Percentiles rank a stretch among this genome's conserved stretches.
Evolutionary conservation across 2,888 invertebrate genomes (phyloP).

Genomic region (Thereva unica): DNA sequence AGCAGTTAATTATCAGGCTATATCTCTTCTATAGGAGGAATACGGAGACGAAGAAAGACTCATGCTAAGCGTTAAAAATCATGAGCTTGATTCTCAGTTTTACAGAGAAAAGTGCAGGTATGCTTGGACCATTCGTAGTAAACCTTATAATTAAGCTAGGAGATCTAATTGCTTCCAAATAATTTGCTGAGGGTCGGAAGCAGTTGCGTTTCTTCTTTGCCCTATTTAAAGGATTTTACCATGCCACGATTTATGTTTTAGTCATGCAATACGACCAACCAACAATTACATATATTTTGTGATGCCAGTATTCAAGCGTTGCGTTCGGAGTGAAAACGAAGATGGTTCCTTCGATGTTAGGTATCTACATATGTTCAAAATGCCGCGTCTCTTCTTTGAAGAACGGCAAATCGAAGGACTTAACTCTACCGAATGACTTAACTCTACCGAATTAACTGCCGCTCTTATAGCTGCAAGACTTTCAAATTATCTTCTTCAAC

Average conservation of each 20-base stretch:
- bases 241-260: constrained; percentile 8
- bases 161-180: constrained; percentile 10
- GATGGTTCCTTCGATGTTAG: constrained; percentile 18
- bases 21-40: constrained; percentile 23
- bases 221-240: too few relatives aligned
- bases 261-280: background rate
- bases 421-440: constrained; percentile 35
- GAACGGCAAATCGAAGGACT: background rate
- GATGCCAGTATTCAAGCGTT: constrained; percentile 40
- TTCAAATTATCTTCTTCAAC: constrained; percentile 23
- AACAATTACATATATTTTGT: constrained; percentile 5
- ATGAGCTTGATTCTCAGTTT: constrained; percentile 19
- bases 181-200: background rate
- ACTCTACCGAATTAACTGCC: constrained; percentile 38
- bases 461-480: constrained; percentile 37
- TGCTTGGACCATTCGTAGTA: constrained; percentile 38
- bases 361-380: constrained; percentile 35
- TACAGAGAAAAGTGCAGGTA: constrained; percentile 28
- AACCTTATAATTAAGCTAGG: constrained; percentile 39
- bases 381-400: constrained; percentile 21
- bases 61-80: constrained; percentile 35
- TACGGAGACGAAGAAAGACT: constrained; percentile 30
- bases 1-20: constrained; percentile 25
- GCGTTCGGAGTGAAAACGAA: constrained; percentile 22
- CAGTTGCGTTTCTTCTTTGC: background rate